Percentiles rank a stretch among this genome's conserved stretches.
Evolutionary conservation across 2,113 vertebrate species (phyloP).

Genomic region (Sminthopsis crassicaudata): DNA sequence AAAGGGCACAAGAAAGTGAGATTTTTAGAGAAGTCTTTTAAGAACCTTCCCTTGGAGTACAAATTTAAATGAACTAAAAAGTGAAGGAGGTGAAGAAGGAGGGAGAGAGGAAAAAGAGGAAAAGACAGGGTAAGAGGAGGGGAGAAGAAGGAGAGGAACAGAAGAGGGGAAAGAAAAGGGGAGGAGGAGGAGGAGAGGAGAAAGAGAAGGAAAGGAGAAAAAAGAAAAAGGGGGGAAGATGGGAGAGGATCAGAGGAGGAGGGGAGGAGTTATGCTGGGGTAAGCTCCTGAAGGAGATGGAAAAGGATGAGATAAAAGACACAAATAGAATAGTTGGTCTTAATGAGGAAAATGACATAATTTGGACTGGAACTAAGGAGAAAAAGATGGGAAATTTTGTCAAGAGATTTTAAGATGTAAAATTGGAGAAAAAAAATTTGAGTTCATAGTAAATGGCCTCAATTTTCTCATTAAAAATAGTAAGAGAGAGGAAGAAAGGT

Average conservation of each 20-base stretch:
- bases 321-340: neutral
- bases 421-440: neutral
- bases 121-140: too few relatives aligned
- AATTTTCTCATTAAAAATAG: neutral
- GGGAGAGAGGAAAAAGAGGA: too few relatives aligned
- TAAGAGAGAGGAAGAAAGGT: neutral
- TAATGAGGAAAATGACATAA: neutral
- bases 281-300: neutral
- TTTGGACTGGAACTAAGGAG: neutral
- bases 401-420: neutral
- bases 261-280: neutral
- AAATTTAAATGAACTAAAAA: neutral
- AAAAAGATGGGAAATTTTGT: neutral
- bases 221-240: too few relatives aligned
- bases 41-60: neutral
- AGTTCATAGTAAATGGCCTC: neutral
- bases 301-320: neutral
- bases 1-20: neutral
- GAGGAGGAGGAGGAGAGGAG: too few relatives aligned
- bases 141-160: too few relatives aligned
- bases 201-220: neutral
- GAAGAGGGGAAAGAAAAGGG: too few relatives aligned
- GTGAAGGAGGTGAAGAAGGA: neutral
- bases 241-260: neutral
- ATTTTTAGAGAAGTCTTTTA: neutral